Evolutionary conservation across 2,797 vertebrate genomes (phyloP).

Genomic region (Natrix natrix): DNA sequence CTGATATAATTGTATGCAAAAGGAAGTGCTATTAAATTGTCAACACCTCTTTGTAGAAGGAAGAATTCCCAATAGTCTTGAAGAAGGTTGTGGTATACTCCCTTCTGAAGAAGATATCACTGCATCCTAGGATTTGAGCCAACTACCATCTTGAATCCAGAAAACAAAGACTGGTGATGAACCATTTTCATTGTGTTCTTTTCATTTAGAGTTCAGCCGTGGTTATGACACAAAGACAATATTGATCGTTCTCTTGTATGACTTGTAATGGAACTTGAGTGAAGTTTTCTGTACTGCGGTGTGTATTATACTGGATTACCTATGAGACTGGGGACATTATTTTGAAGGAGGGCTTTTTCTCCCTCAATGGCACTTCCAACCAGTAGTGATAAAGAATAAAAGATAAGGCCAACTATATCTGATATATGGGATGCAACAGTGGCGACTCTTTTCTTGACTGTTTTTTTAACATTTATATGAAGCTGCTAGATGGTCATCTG

Average conservation of each 20-base stretch:
- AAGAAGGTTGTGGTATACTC: not conserved
- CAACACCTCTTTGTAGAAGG: not conserved
- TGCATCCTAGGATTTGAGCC: not conserved
- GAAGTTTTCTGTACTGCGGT: not conserved
- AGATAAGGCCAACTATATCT: not conserved
- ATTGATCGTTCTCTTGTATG: not conserved
- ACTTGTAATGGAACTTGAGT: not conserved
- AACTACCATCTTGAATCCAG: not conserved
- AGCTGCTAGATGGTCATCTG: not conserved
- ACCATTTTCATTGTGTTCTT: not conserved
- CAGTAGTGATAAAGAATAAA: not conserved
- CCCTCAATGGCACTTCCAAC: not conserved
- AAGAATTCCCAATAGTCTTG: not conserved
- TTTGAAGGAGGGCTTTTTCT: not conserved
- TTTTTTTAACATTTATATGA: not conserved
- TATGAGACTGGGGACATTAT: not conserved
- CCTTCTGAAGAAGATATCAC: not conserved
- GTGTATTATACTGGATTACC: not conserved
- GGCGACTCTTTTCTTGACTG: not conserved
- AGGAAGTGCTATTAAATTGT: not conserved
- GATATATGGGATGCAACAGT: not conserved
- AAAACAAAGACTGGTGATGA: not conserved
- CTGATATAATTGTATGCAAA: not conserved
- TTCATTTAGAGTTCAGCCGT: not conserved
- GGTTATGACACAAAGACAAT: not conserved